These are phyloP conservation scores for Stenolophus ochropezus DNA, from an alignment of 2,888 invertebrate genomes.

Conservation along the genomic window DNA sequence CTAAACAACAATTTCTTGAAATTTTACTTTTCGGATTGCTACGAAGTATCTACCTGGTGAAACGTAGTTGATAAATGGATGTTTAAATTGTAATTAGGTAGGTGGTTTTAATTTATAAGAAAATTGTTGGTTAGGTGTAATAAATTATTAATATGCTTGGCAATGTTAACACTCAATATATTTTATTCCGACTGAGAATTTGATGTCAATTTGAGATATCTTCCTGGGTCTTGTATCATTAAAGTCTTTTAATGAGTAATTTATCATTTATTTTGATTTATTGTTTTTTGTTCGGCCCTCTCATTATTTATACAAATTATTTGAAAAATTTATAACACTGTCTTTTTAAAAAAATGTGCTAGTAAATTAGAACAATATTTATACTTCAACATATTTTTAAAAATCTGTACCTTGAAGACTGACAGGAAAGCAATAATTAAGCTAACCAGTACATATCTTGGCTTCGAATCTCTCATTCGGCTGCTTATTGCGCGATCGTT, in stretches of 20 bases:
- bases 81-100: constrained; percentile 41
- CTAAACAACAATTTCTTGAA: no score
- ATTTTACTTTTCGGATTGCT: neutral
- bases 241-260: constrained; percentile 9
- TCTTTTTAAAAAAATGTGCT: no score
- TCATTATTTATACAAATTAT: no score
- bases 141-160: constrained; percentile 24
- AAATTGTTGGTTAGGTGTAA: constrained; percentile 32
- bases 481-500: no score
- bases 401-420: no score
- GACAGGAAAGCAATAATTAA: no score
- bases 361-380: no score
- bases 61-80: constrained; percentile 37
- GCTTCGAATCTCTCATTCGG: no score
- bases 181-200: constrained; percentile 31
- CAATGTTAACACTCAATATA: constrained; percentile 34
- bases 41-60: neutral
- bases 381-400: no score
- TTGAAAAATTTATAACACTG: no score
- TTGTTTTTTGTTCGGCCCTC: no score
- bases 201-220: constrained; percentile 29
- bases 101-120: constrained; percentile 44
- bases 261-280: constrained; percentile 15
- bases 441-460: no score
- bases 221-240: neutral